These are phyloP conservation scores for Phanerotoma sp. DNA, from an alignment of 2,888 invertebrate species.

Conservation along the genomic window DNA sequence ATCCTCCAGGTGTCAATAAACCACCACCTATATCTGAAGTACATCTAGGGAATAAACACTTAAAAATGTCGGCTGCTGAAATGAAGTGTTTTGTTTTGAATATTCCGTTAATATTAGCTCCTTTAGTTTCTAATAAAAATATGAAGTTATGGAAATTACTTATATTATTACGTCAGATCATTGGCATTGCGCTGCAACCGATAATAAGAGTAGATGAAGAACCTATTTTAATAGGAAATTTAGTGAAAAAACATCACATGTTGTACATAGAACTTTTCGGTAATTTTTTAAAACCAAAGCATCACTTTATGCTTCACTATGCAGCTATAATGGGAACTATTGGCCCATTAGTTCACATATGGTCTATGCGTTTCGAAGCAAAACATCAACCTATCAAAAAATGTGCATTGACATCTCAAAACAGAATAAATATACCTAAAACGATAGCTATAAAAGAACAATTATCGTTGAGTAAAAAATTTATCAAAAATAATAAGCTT, in stretches of 20 bases:
- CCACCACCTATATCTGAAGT: background rate
- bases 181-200: slow-evolving; percentile 10
- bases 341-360: slow-evolving; percentile 18
- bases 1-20: background rate
- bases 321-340: slow-evolving; percentile 16
- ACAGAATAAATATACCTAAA: slow-evolving; percentile 20
- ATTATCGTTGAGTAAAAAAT: slow-evolving; percentile 5
- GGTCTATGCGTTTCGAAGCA: slow-evolving; percentile 23
- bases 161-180: slow-evolving; percentile 17
- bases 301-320: slow-evolving; percentile 22
- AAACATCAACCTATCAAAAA: slow-evolving; percentile 19
- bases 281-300: slow-evolving; percentile 18
- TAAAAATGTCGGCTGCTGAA: slow-evolving; percentile 11
- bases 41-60: background rate
- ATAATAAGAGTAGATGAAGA: background rate
- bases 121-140: slow-evolving; percentile 7
- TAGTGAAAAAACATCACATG: slow-evolving; percentile 16
- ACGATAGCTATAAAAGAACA: slow-evolving; percentile 24
- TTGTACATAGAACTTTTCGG: slow-evolving; percentile 12
- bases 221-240: background rate
- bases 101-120: background rate
- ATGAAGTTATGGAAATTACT: slow-evolving; percentile 18
- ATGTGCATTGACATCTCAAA: slow-evolving; percentile 4
- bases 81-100: slow-evolving; percentile 9
- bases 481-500: slow-evolving; percentile 1